These are phyloP conservation scores for Archips xylosteana DNA, from an alignment of 2,888 invertebrate genomes.

Conservation along the genomic window DNA sequence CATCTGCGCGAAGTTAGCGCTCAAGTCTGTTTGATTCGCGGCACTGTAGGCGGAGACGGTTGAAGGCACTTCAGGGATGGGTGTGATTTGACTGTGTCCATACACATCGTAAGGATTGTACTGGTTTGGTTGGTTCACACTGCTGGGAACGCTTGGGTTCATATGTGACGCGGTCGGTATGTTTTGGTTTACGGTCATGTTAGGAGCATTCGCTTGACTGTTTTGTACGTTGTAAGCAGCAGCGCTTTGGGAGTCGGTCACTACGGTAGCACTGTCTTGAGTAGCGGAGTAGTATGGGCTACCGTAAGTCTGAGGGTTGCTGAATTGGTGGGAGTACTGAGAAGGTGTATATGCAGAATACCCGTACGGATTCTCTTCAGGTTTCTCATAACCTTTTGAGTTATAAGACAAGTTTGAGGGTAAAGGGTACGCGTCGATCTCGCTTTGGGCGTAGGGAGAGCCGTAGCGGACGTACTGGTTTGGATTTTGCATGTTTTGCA, in stretches of 20 bases:
- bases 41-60: constrained; percentile 51
- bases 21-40: constrained; percentile 61
- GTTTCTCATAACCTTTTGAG: constrained; percentile 64
- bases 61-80: constrained; percentile 58
- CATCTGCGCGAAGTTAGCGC: constrained; percentile 71
- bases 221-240: constrained; percentile 49
- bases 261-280: constrained; percentile 60
- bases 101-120: constrained; percentile 52
- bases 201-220: constrained; percentile 49
- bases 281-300: constrained; percentile 73
- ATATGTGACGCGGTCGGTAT: constrained; percentile 34
- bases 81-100: constrained; percentile 49
- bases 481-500: constrained; percentile 58
- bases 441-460: constrained; percentile 59
- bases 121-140: constrained; percentile 34
- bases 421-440: constrained; percentile 59
- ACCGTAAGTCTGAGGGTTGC: constrained; percentile 67
- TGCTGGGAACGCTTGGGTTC: constrained; percentile 10
- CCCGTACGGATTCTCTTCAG: constrained; percentile 62
- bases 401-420: constrained; percentile 63
- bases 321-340: constrained; percentile 63
- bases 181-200: constrained; percentile 42
- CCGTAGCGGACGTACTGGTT: constrained; percentile 67
- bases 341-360: constrained; percentile 72
- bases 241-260: constrained; percentile 67